Evolutionary conservation across 2,888 invertebrate genomes (phyloP).

Genomic region (Cerastoderma edule): DNA sequence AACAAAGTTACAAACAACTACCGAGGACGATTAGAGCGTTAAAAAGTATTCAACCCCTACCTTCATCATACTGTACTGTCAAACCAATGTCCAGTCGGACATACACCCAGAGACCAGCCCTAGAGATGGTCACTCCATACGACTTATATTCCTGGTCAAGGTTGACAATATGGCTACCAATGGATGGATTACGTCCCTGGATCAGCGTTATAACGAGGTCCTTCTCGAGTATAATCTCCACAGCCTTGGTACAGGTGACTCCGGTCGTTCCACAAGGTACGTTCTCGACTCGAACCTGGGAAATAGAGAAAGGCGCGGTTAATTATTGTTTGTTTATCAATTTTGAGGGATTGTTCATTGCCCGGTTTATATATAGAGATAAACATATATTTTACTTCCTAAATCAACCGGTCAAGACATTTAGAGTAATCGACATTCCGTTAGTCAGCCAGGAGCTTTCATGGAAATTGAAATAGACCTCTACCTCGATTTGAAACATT

Average conservation of each 20-base stretch:
- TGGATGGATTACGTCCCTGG: constrained; percentile 66
- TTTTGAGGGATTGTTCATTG: too few relatives aligned
- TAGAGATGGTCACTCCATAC: constrained; percentile 57
- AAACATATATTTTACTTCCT: too few relatives aligned
- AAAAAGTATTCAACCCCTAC: constrained; percentile 81
- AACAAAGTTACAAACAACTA: too few relatives aligned
- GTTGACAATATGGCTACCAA: constrained; percentile 68
- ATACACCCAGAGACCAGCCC: constrained; percentile 53
- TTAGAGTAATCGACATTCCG: too few relatives aligned
- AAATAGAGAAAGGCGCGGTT: too few relatives aligned
- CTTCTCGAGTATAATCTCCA: constrained; percentile 52
- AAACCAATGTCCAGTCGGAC: constrained; percentile 86
- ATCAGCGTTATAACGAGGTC: constrained; percentile 61
- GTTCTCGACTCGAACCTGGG: constrained; percentile 91
- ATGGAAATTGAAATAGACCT: too few relatives aligned
- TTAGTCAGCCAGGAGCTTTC: too few relatives aligned
- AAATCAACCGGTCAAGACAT: too few relatives aligned
- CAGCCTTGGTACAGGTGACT: constrained; percentile 91
- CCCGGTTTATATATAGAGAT: too few relatives aligned
- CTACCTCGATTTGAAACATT: too few relatives aligned
- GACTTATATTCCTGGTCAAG: constrained; percentile 47
- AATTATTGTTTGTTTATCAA: too few relatives aligned
- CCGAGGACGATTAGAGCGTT: too few relatives aligned
- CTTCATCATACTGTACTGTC: constrained; percentile 94
- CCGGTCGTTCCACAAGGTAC: constrained; percentile 91